Percentiles rank a stretch among this genome's conserved stretches.
phyloP scores from a whole-genome alignment of 2,888 invertebrate genomes.

The Microctonus hyperodae region DNA sequence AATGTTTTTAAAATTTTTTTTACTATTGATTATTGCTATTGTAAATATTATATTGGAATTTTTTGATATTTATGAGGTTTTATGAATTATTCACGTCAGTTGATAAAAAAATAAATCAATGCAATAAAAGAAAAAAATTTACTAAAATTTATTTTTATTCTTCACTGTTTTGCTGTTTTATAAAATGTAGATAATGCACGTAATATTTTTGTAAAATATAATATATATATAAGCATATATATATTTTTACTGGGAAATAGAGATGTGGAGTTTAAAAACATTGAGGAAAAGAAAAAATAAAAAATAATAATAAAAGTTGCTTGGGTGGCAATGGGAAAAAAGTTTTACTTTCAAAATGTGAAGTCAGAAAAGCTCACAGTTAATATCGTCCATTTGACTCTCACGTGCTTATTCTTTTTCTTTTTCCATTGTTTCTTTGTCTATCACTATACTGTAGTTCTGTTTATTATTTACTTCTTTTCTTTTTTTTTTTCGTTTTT shows the following conservation, averaged over 20 bases:
- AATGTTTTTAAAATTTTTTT: too few relatives aligned
- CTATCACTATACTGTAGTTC: background rate
- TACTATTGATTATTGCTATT: too few relatives aligned
- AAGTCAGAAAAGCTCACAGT: background rate
- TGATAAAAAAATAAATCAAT: too few relatives aligned
- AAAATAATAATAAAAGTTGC: too few relatives aligned
- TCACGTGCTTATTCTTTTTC: background rate
- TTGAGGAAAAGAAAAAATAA: background rate
- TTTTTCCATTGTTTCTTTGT: background rate
- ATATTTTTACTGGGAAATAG: background rate
- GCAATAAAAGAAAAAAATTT: too few relatives aligned
- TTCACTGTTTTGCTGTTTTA: background rate
- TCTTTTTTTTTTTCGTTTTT: background rate
- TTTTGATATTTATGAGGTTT: too few relatives aligned
- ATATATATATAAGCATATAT: background rate
- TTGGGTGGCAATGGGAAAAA: background rate
- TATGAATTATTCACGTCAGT: too few relatives aligned
- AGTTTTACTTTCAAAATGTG: background rate
- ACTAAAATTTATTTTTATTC: too few relatives aligned
- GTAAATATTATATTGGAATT: too few relatives aligned
- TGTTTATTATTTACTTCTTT: background rate
- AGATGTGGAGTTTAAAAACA: background rate
- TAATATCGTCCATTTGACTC: background rate
- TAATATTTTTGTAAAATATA: background rate
- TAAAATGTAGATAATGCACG: background rate